Base-by-base conservation (phyloP, 1,140 invertebrate genomes). In the Leptinotarsa lineolata region DNA sequence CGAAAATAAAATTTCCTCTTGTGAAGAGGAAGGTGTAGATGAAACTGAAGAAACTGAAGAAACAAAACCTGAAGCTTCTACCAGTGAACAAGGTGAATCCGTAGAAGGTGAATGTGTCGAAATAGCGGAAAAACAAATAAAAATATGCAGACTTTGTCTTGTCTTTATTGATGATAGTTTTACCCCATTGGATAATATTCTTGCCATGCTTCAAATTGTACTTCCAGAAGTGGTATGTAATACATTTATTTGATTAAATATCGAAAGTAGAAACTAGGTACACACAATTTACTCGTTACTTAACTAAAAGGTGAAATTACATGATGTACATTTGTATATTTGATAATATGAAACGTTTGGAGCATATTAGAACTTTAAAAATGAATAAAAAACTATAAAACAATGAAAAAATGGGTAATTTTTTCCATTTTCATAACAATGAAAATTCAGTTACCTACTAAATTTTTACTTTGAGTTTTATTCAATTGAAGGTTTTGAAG, bases 171-270 rank as follows among this genome's bases (percentile, higher is more conserved):
- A 69, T 13, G 68, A 69, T 30, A 58, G 22, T 24, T 22, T 69
- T 5, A 24, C 58, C 16, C 68, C 68, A 58, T 48, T 69, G 48
- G 30, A 59, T n/a, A 69, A 69, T 13, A 59, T 69, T 22, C 18
- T 69, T 22, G 68, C 68, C n/a, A 69, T 69, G 68, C 68, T 69
- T 15, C 68, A 69, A 58, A 69, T 69, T 59, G 68, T 69, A 6
- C 48, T 69, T 11, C 68, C 68, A 69, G 68, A 69, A 59, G 68
- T 69, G 18, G 68, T 69, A 59, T 30, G 68, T 59, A 58, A 16
- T 18, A 4, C 16, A 5, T 54, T 54, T 8, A 39, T 39, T 39
- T 39, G 11, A 39, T 39, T 8, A 39, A 39, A 39, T 39, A 39
- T 39, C 8, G 30, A 39, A 39, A 39, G 8, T 11, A 39, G 8